Percentiles rank a stretch among this genome's conserved stretches.
Conservation (phyloP, 2,888 invertebrate genomes). For the Phrixothrix hirtus region DNA sequence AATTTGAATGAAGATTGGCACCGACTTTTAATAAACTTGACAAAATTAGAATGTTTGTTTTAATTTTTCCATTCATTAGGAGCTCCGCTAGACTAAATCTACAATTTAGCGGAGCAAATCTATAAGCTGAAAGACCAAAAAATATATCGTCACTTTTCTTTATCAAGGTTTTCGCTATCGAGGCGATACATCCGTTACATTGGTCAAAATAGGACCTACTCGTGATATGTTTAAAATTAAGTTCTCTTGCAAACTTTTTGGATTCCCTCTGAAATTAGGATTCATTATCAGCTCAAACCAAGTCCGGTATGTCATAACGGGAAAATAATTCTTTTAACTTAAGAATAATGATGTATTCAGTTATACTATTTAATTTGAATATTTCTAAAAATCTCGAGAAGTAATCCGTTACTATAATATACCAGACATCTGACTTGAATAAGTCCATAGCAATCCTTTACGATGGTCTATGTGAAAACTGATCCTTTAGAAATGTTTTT, state of each 20-base stretch:
- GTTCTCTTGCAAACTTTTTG: conserved; percentile 4
- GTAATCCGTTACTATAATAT: conserved; percentile 21
- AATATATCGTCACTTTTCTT: conserved; percentile 18
- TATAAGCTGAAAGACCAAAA: conserved; percentile 15
- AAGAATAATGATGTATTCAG: conserved; percentile 5
- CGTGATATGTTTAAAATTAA: conserved; percentile 20
- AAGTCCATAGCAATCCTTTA: conserved; percentile 32
- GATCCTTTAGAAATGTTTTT: conserved; percentile 26
- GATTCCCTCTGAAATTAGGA: background rate
- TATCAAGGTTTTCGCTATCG: conserved; percentile 16
- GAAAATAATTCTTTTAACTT: conserved; percentile 21
- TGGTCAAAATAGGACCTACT: conserved; percentile 31
- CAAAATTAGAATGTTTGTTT: conserved; percentile 2
- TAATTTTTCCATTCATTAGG: conserved; percentile 3
- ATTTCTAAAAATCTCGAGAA: conserved; percentile 18
- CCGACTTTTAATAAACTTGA: conserved; percentile 5
- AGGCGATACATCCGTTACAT: conserved; percentile 21
- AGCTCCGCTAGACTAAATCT: conserved; percentile 17
- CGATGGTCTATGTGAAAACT: conserved; percentile 30
- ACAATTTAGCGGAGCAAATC: conserved; percentile 18
- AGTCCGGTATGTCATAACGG: conserved; percentile 29
- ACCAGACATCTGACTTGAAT: conserved; percentile 8
- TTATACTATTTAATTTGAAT: conserved; percentile 2
- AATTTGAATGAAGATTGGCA: no score
- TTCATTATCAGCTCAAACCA: conserved; percentile 22